phyloP scores from a whole-genome alignment of 2,888 invertebrate genomes.

The Cryptophagus acutangulus region DNA sequence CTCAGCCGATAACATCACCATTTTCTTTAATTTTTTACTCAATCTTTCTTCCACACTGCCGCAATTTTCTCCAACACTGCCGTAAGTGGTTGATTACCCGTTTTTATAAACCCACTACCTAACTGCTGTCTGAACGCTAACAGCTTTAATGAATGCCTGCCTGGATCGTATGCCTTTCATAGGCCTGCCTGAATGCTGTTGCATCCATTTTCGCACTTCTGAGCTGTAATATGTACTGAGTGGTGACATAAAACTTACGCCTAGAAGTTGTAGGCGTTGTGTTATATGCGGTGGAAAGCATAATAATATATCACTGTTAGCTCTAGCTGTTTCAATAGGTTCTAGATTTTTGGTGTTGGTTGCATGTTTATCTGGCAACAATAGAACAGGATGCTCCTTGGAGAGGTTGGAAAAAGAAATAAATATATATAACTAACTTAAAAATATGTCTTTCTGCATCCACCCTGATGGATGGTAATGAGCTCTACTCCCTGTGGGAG shows the following conservation, averaged over 20 bases:
- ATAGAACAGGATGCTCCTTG: constrained; percentile 21
- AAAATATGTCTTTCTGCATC: constrained; percentile 31
- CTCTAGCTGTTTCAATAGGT: constrained; percentile 32
- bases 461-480: constrained; percentile 23
- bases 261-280: constrained; percentile 36
- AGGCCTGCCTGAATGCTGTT: constrained; percentile 30
- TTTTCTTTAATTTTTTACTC: no score
- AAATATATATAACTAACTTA: constrained; percentile 22
- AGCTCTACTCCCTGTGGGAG: constrained; percentile 14
- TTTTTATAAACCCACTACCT: constrained; percentile 29
- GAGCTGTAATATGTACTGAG: constrained; percentile 33
- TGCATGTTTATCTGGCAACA: constrained; percentile 40
- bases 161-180: constrained; percentile 32
- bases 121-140: constrained; percentile 25
- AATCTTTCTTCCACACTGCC: no score
- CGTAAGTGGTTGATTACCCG: constrained; percentile 23
- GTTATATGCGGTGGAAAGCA: constrained; percentile 39
- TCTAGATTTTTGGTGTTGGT: constrained; percentile 29
- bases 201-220: constrained; percentile 31
- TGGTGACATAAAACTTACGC: constrained; percentile 34
- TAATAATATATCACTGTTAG: constrained; percentile 35
- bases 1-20: no score
- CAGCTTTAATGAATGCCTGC: constrained; percentile 31
- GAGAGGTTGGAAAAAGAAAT: constrained; percentile 14
- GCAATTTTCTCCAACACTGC: no score